A percentile compares a stretch with the other conserved stretches of the same genome.
Conservation (phyloP, 2,797 vertebrate genomes). For the Tauraco hartlaubi region DNA sequence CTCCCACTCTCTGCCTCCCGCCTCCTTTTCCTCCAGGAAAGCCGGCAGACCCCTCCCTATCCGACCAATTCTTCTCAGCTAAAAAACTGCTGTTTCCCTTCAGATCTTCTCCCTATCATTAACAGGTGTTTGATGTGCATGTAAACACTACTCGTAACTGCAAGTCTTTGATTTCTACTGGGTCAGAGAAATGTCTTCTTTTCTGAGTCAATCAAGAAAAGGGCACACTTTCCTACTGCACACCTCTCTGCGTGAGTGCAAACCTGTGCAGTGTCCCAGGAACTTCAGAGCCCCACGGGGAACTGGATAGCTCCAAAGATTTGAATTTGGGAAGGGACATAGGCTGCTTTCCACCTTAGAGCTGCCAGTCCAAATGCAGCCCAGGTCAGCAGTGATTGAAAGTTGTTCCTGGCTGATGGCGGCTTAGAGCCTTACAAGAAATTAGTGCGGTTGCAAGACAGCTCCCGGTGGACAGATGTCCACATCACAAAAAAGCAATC, state of each 20-base stretch:
- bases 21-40: neutral
- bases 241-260: neutral
- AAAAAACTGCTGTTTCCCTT: neutral
- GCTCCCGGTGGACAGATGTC: neutral
- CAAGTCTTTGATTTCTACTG: neutral
- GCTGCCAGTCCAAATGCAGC: neutral
- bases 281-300: neutral
- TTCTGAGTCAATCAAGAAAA: constrained; percentile 21
- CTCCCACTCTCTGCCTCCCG: neutral
- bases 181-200: constrained; percentile 8
- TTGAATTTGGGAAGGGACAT: neutral
- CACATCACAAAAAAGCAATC: neutral
- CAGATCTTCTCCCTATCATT: constrained; percentile 21
- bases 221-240: neutral
- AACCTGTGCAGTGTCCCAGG: neutral
- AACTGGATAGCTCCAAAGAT: neutral
- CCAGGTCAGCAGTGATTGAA: neutral
- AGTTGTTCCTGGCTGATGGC: neutral
- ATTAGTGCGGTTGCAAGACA: neutral
- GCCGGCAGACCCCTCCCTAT: neutral
- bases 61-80: neutral
- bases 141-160: constrained; percentile 12
- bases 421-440: neutral
- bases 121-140: neutral
- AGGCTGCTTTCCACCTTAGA: neutral